A percentile compares a stretch with the other conserved stretches of the same genome.
Evolutionary conservation across 2,113 vertebrate genomes (phyloP).

Genomic region (Mormyrus lacerda): DNA sequence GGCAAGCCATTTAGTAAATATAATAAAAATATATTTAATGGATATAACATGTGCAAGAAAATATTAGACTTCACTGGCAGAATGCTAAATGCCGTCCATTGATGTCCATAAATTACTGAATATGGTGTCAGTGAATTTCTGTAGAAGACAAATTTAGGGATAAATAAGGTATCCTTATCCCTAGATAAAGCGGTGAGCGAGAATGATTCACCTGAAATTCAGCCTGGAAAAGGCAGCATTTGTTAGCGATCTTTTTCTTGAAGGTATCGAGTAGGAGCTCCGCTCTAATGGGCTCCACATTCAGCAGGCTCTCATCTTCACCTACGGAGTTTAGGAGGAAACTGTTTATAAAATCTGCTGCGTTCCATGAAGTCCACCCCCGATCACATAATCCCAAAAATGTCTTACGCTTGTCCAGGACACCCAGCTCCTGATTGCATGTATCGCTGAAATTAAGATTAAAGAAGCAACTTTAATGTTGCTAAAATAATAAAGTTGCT

Average conservation of each 20-base stretch:
- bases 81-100: not conserved
- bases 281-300: constrained; percentile 77
- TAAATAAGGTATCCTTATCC: not conserved
- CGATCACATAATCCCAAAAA: not conserved
- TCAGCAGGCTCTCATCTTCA: constrained; percentile 71
- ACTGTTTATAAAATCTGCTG: not conserved
- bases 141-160: not conserved
- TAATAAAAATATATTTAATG: not conserved
- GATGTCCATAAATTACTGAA: not conserved
- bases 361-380: not conserved
- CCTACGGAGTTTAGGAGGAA: constrained; percentile 44
- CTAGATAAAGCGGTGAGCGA: not conserved
- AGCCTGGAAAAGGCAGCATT: constrained; percentile 85
- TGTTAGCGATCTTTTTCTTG: constrained; percentile 85
- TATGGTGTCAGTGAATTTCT: not conserved
- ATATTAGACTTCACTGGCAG: not conserved
- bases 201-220: constrained; percentile 82
- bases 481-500: not conserved
- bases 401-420: constrained; percentile 54
- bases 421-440: not conserved
- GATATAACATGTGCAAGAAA: not conserved
- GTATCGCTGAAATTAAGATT: not conserved
- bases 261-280: constrained; percentile 75
- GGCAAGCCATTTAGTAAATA: not conserved
- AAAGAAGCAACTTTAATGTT: not conserved